A percentile compares a stretch with the other conserved stretches of the same genome.
phyloP scores from a whole-genome alignment of 2,113 vertebrate species.

The Uria lomvia region DNA sequence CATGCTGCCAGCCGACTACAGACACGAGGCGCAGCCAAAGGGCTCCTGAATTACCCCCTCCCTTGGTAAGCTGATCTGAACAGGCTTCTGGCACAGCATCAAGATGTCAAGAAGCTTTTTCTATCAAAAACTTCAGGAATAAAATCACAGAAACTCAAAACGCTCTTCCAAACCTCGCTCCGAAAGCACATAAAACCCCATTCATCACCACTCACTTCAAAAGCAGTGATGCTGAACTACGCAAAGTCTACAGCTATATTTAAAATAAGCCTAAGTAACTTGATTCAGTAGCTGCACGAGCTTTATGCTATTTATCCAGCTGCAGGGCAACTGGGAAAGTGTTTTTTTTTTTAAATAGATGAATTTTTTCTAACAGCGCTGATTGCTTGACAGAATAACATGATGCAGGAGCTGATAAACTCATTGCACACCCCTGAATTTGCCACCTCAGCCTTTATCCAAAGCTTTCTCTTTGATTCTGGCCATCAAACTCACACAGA shows the following conservation, averaged over 20 bases:
- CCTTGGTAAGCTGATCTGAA: not conserved
- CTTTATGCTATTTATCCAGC: conserved; percentile 7
- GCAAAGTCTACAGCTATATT: not conserved
- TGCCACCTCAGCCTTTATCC: not conserved
- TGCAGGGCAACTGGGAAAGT: not conserved
- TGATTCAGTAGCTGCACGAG: not conserved
- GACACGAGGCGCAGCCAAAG: rapidly evolving
- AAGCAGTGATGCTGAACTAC: not conserved
- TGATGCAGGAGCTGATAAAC: not conserved
- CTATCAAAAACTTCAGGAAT: not conserved
- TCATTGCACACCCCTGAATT: not conserved
- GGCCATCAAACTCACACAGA: not conserved
- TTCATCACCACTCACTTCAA: not conserved
- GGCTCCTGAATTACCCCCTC: not conserved
- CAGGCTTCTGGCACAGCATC: not conserved
- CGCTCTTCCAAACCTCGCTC: not conserved
- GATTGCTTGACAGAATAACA: not conserved
- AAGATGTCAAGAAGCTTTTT: not conserved
- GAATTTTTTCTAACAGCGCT: not conserved
- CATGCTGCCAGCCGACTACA: not conserved
- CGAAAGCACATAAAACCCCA: not conserved
- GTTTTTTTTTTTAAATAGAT: not conserved
- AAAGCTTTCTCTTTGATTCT: not conserved
- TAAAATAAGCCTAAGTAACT: not conserved
- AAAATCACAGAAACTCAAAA: not conserved